These are phyloP conservation scores for Diorhabda carinulata DNA, from an alignment of 1,140 invertebrate genomes.

Conservation along the genomic window DNA sequence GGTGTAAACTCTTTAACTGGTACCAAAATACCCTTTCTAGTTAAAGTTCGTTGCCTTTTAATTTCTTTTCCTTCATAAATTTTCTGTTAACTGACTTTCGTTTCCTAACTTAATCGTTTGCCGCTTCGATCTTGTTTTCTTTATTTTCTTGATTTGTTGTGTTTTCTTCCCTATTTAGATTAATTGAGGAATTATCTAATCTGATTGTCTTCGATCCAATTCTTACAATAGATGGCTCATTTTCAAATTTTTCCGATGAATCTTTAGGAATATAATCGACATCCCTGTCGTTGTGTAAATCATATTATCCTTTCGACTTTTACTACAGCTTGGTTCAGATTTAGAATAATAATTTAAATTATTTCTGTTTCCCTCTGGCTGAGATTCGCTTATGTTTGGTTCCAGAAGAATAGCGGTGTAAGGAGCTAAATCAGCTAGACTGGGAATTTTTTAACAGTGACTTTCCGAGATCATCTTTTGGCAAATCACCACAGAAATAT, in stretches of 20 bases:
- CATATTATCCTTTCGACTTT: neutral
- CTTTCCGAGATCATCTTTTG: neutral
- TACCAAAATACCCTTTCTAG: conserved; percentile 1
- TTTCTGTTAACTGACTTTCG: neutral
- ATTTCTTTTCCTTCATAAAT: neutral
- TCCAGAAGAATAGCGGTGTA: neutral
- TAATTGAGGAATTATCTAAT: conserved; percentile 1
- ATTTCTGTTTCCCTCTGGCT: neutral
- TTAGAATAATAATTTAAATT: conserved; percentile 5
- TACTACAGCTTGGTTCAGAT: conserved; percentile 1
- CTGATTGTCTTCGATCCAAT: conserved; percentile 4
- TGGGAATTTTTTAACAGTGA: neutral
- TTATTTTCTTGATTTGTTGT: conserved; percentile 4
- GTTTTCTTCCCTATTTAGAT: conserved; percentile 5
- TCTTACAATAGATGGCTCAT: conserved; percentile 1
- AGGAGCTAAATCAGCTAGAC: conserved; percentile 4
- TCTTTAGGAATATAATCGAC: conserved; percentile 5
- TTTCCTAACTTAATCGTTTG: conserved; percentile 5
- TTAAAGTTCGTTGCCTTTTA: neutral
- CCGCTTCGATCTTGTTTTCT: conserved; percentile 4
- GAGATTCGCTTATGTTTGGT: conserved; percentile 1
- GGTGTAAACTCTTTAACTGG: neutral
- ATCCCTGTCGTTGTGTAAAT: neutral
- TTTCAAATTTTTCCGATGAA: conserved; percentile 1
- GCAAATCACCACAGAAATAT: no score